Percentiles rank a stretch among this genome's conserved stretches.
Evolutionary conservation across 2,797 vertebrate species (phyloP).

Genomic region (Staurois parvus): DNA sequence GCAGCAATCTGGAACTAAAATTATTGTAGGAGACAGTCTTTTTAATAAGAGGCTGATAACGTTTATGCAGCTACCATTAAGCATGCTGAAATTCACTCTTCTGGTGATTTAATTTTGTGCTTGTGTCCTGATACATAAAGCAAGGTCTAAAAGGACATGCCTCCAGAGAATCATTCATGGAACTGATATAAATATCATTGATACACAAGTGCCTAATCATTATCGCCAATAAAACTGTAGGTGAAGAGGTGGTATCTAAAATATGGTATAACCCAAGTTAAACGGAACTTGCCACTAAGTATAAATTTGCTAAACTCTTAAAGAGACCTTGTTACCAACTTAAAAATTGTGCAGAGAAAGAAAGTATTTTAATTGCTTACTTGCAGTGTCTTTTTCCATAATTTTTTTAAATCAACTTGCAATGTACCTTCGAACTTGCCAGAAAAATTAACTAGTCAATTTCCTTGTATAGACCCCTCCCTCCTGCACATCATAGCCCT

Average conservation of each 20-base stretch:
- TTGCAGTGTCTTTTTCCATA: neutral
- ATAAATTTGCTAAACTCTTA: neutral
- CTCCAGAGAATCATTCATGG: neutral
- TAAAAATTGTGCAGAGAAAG: neutral
- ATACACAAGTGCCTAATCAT: neutral
- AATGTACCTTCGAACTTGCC: neutral
- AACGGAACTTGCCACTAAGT: neutral
- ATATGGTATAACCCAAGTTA: neutral
- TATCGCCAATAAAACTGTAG: neutral
- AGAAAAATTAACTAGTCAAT: no score
- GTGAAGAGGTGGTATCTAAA: neutral
- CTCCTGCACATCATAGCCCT: neutral
- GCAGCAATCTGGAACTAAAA: neutral
- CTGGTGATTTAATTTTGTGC: neutral
- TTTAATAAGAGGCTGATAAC: neutral
- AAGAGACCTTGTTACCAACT: no score
- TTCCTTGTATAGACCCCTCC: no score
- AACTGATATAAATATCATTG: neutral
- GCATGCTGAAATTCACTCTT: neutral
- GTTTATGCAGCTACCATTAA: neutral
- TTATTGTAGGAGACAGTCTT: neutral
- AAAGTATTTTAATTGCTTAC: neutral
- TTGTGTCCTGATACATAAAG: neutral
- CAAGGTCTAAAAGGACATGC: neutral
- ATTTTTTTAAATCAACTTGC: neutral